A percentile compares a stretch with the other conserved stretches of the same genome.
phyloP scores from a whole-genome alignment of 2,113 vertebrate genomes.

The Rostratula benghalensis region DNA sequence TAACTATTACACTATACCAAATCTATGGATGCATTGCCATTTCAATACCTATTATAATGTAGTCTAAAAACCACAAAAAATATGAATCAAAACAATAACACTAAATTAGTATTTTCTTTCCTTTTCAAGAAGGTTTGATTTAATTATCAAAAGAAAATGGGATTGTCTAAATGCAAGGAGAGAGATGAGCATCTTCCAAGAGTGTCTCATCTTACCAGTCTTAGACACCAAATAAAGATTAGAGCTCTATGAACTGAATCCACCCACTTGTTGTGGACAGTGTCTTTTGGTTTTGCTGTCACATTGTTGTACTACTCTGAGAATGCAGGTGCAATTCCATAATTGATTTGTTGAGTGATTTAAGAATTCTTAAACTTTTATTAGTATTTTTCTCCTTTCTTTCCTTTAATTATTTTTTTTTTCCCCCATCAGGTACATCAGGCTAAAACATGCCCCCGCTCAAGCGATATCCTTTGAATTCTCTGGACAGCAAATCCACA shows the following conservation, averaged over 20 bases:
- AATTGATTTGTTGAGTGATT: background rate
- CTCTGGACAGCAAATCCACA: background rate
- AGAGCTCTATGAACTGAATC: fast-evolving
- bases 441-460: background rate
- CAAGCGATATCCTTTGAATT: background rate
- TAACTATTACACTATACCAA: background rate
- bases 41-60: background rate
- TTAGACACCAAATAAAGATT: background rate
- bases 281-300: background rate
- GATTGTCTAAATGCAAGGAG: background rate
- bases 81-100: background rate
- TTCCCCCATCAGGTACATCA: no score
- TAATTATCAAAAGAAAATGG: background rate
- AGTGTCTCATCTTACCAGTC: background rate
- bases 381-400: no score
- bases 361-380: background rate
- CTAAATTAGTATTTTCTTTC: background rate
- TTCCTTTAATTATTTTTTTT: background rate
- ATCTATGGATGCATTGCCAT: background rate
- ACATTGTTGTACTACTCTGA: fast-evolving
- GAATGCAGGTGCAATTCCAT: background rate
- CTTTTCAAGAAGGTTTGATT: background rate
- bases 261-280: background rate
- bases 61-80: background rate
- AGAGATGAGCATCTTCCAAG: background rate